Percentiles rank a stretch among this genome's conserved stretches.
phyloP scores from a whole-genome alignment of 2,888 invertebrate genomes.

The Conistra vaccinii region DNA sequence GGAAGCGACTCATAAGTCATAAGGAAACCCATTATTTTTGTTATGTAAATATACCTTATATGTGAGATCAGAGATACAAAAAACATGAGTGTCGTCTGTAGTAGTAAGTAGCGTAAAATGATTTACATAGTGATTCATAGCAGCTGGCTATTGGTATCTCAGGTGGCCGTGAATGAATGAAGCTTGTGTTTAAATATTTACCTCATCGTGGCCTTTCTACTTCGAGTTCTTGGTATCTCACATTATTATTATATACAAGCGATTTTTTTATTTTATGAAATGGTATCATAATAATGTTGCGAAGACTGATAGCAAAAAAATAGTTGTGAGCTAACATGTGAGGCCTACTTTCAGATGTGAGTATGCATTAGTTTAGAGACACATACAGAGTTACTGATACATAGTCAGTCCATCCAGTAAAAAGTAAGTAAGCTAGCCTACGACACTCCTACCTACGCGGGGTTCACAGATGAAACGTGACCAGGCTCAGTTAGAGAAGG shows the following conservation, averaged over 20 bases:
- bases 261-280: neutral
- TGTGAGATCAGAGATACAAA: slow-evolving; percentile 61
- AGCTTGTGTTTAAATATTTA: slow-evolving; percentile 72
- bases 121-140: slow-evolving; percentile 81
- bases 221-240: neutral
- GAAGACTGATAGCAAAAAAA: slow-evolving; percentile 18
- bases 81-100: slow-evolving; percentile 67
- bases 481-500: slow-evolving; percentile 57
- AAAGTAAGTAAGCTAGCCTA: neutral
- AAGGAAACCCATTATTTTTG: slow-evolving; percentile 63
- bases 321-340: slow-evolving; percentile 6
- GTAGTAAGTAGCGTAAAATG: slow-evolving; percentile 72
- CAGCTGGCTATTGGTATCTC: slow-evolving; percentile 46
- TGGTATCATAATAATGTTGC: neutral
- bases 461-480: slow-evolving; percentile 55
- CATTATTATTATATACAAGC: neutral
- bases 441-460: slow-evolving; percentile 14
- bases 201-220: slow-evolving; percentile 75
- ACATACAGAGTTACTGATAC: no score
- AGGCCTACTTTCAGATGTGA: slow-evolving; percentile 20
- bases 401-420: neutral
- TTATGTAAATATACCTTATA: slow-evolving; percentile 65
- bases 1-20: slow-evolving; percentile 62
- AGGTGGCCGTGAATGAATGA: slow-evolving; percentile 78
- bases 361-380: neutral